Conservation (phyloP, 2,888 invertebrate genomes). For the Zaprionus bogoriensis region DNA sequence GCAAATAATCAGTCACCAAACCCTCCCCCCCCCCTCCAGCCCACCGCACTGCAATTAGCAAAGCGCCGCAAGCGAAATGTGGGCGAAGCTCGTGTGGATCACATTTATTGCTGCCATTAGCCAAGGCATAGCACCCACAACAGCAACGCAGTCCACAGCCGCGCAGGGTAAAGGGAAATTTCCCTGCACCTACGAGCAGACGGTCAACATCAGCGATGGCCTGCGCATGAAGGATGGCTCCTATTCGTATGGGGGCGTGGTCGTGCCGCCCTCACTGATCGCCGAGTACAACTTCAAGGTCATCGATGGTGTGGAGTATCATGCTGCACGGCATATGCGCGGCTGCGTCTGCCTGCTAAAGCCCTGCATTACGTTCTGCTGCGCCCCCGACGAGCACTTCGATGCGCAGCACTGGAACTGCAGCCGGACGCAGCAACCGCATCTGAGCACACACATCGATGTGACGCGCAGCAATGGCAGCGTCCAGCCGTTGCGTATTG, state of each 20-base stretch:
- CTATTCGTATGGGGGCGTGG: conserved; percentile 72
- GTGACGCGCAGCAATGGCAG: conserved; percentile 44
- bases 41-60: conserved; percentile 36
- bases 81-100: conserved; percentile 23
- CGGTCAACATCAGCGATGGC: conserved; percentile 79
- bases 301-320: conserved; percentile 67
- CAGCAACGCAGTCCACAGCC: not conserved
- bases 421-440: conserved; percentile 33
- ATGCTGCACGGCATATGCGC: conserved; percentile 62
- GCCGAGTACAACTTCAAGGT: conserved; percentile 74
- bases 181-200: conserved; percentile 75
- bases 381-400: conserved; percentile 65
- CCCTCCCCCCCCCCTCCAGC: not conserved
- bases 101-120: conserved; percentile 11
- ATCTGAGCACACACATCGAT: conserved; percentile 66
- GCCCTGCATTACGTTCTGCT: conserved; percentile 81
- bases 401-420: conserved; percentile 58
- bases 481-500: conserved; percentile 53
- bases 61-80: conserved; percentile 27
- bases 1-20: not conserved
- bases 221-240: conserved; percentile 74
- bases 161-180: conserved; percentile 20
- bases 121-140: conserved; percentile 1
- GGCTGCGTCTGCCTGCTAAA: conserved; percentile 80
- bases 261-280: conserved; percentile 68